These are phyloP conservation scores for Oryctes rhinoceros DNA, from an alignment of 1,140 invertebrate species.

Conservation along the genomic window DNA sequence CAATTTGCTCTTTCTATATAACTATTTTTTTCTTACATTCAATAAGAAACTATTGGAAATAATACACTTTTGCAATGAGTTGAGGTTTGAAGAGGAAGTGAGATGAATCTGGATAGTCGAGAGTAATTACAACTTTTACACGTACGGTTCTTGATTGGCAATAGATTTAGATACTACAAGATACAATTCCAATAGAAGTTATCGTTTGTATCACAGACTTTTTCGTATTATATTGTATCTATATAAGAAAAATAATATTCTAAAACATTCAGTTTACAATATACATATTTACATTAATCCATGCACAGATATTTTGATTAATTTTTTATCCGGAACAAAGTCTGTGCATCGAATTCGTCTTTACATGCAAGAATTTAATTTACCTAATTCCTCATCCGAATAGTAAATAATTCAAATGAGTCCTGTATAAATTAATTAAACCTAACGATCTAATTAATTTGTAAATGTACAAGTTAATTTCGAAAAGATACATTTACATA, in stretches of 20 bases:
- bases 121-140: constrained; percentile 32
- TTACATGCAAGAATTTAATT: not conserved
- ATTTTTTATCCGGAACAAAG: not conserved
- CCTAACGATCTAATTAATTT: no score
- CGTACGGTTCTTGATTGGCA: not conserved
- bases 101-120: not conserved
- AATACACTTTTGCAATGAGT: constrained; percentile 2
- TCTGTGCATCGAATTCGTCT: not conserved
- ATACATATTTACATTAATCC: not conserved
- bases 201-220: constrained; percentile 30
- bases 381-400: not conserved
- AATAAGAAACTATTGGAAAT: constrained; percentile 22
- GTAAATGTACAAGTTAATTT: no score
- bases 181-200: constrained; percentile 17
- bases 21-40: not conserved
- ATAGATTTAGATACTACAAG: not conserved
- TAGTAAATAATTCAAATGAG: no score
- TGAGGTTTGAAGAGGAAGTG: not conserved
- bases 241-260: constrained; percentile 6
- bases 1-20: constrained; percentile 13
- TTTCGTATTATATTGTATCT: constrained; percentile 25
- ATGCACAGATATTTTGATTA: not conserved
- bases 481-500: no score
- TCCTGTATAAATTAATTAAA: no score
- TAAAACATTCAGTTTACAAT: not conserved